phyloP scores from a whole-genome alignment of 2,797 vertebrate genomes.

The Adelosebastes latens region DNA sequence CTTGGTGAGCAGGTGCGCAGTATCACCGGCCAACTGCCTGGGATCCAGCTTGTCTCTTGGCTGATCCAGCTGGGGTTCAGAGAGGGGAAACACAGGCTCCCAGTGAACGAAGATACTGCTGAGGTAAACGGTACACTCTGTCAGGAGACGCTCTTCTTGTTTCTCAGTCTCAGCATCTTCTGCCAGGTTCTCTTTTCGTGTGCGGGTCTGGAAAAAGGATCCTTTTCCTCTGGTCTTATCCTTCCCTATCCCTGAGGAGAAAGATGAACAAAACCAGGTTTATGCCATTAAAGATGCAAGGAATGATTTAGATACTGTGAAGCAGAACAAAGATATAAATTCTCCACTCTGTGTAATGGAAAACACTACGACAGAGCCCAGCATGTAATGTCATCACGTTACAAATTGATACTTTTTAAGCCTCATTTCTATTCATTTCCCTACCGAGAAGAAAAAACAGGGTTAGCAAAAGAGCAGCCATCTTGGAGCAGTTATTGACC shows the following conservation, averaged over 20 bases:
- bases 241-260: constrained; percentile 80
- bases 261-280: constrained; percentile 21
- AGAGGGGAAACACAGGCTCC: constrained; percentile 69
- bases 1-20: constrained; percentile 71
- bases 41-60: constrained; percentile 14
- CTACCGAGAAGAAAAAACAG: not conserved
- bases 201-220: constrained; percentile 43
- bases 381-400: not conserved
- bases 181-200: constrained; percentile 43
- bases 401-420: not conserved
- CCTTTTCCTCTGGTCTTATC: constrained; percentile 81
- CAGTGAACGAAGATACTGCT: constrained; percentile 85
- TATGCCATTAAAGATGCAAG: constrained; percentile 2
- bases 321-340: constrained; percentile 1
- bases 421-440: not conserved
- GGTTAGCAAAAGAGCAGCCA: constrained; percentile 1
- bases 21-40: constrained; percentile 31
- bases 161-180: constrained; percentile 55
- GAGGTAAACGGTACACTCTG: constrained; percentile 81
- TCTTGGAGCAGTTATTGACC: not conserved
- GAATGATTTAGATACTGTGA: constrained; percentile 9
- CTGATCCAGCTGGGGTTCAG: constrained; percentile 12
- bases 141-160: constrained; percentile 58
- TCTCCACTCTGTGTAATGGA: not conserved
- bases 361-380: not conserved